A percentile compares a stretch with the other conserved stretches of the same genome.
Conservation (phyloP, 2,797 vertebrate species). For the Emys orbicularis region DNA sequence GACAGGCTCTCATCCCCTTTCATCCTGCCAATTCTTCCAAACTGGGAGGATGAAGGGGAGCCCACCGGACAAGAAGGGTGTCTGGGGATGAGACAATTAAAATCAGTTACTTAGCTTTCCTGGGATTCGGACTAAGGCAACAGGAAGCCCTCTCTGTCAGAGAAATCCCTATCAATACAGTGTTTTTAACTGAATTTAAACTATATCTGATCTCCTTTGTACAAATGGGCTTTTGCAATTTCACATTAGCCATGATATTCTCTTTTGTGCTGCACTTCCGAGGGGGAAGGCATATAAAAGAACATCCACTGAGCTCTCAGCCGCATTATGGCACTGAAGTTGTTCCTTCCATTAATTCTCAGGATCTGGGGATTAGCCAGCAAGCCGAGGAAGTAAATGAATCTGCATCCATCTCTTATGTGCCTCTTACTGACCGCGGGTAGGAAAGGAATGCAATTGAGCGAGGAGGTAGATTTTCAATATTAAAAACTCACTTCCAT, state of each 20-base stretch:
- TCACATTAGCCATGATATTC: not conserved
- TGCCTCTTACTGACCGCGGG: not conserved
- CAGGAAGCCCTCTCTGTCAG: not conserved
- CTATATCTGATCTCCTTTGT: slow-evolving; percentile 22
- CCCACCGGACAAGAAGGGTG: not conserved
- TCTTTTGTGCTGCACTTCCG: not conserved
- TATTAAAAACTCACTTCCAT: slow-evolving; percentile 46
- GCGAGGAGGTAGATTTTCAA: not conserved
- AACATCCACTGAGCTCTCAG: not conserved
- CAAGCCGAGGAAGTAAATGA: slow-evolving; percentile 25
- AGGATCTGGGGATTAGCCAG: not conserved
- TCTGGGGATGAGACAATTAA: not conserved
- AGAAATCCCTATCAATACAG: not conserved
- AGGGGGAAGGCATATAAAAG: not conserved
- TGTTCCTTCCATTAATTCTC: not conserved
- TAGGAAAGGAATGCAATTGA: not conserved
- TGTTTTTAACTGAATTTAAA: not conserved
- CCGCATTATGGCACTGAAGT: not conserved
- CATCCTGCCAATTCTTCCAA: not conserved
- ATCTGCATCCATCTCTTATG: not conserved
- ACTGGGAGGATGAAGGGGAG: not conserved
- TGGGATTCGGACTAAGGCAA: not conserved
- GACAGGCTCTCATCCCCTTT: not conserved
- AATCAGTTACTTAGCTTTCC: not conserved
- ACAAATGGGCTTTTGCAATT: not conserved